These are phyloP conservation scores for Neoitamus cyanurus DNA, from an alignment of 2,888 invertebrate species.

Conservation along the genomic window DNA sequence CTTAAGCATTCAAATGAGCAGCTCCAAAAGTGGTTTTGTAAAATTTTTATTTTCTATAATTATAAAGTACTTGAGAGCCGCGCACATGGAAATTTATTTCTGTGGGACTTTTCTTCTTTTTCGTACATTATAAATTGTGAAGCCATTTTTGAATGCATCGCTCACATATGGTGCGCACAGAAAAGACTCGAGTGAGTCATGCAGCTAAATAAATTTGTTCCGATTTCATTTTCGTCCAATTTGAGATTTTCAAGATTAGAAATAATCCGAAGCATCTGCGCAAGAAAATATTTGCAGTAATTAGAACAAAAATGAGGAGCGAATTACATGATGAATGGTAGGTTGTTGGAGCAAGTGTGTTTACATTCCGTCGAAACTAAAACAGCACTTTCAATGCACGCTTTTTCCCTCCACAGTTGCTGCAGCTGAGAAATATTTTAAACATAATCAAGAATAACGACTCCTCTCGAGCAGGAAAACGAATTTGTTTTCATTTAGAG, in stretches of 20 bases:
- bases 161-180: background rate
- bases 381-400: background rate
- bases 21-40: background rate
- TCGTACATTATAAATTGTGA: background rate
- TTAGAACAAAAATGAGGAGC: background rate
- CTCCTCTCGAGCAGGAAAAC: background rate
- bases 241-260: background rate
- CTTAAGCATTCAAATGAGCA: background rate
- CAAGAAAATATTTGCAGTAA: background rate
- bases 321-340: background rate
- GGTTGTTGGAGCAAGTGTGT: background rate
- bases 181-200: background rate
- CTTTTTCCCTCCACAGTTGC: background rate
- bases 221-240: background rate
- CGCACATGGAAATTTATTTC: background rate
- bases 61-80: background rate
- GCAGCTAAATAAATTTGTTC: constrained; percentile 14
- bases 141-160: background rate
- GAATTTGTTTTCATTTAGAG: background rate
- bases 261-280: background rate
- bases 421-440: background rate
- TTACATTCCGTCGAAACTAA: background rate
- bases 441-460: background rate
- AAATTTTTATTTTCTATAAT: constrained; percentile 5
- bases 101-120: background rate